Conservation (phyloP, 2,797 vertebrate species). For the Epinephelus awoara region DNA sequence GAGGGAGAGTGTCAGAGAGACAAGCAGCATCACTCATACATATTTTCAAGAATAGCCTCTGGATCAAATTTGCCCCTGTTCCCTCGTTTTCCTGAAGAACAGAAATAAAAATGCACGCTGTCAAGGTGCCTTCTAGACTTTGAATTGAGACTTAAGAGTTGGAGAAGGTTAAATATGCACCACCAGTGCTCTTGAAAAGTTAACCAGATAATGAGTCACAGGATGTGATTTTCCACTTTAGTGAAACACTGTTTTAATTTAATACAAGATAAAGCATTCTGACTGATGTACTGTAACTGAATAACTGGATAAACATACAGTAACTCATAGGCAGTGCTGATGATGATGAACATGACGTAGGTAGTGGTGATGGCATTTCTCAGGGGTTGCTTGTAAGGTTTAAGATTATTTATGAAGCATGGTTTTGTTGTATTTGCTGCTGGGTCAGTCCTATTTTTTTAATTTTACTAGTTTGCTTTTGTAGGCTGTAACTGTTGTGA, state of each 20-base stretch:
- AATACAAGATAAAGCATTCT: background rate
- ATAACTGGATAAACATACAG: background rate
- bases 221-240: background rate
- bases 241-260: background rate
- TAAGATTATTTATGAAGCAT: background rate
- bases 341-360: background rate
- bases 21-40: constrained; percentile 64
- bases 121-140: constrained; percentile 64
- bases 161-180: constrained; percentile 21
- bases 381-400: background rate
- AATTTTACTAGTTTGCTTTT: too few species aligned
- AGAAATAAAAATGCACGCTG: constrained; percentile 63
- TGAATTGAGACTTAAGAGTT: constrained; percentile 25
- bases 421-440: background rate
- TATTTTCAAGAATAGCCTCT: constrained; percentile 83
- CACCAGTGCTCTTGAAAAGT: constrained; percentile 2
- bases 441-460: background rate
- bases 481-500: too few species aligned
- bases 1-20: constrained; percentile 62
- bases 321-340: background rate
- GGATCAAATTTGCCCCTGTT: constrained; percentile 80
- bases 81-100: constrained; percentile 66
- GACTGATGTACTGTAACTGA: background rate
- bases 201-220: constrained; percentile 17
- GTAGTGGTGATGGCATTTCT: background rate